Conservation (phyloP, 2,113 vertebrate species). For the Saguinus midas region DNA sequence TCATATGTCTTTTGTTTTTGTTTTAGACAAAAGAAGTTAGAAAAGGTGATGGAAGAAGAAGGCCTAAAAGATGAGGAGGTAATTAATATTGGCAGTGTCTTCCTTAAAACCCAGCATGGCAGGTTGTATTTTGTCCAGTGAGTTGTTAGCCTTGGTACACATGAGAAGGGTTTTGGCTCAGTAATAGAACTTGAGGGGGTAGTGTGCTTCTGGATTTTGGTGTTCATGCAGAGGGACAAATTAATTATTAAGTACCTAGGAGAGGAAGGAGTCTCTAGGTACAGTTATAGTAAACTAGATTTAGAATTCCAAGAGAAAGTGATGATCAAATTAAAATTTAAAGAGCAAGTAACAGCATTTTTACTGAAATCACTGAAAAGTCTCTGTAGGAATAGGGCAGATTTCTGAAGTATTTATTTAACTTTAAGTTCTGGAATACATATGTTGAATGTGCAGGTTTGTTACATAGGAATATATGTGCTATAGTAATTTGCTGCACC, state of each 20-base stretch:
- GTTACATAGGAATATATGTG: too few species aligned
- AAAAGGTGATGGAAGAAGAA: conserved; percentile 99
- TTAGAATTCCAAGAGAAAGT: conserved; percentile 45
- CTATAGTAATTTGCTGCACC: too few species aligned
- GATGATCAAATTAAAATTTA: conserved; percentile 3
- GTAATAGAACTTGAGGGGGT: not conserved
- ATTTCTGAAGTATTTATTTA: conserved; percentile 12
- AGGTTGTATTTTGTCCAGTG: not conserved
- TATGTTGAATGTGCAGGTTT: too few species aligned
- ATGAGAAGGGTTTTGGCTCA: not conserved
- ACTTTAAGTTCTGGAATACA: not conserved
- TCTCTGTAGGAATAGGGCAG: not conserved
- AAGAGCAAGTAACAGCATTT: not conserved
- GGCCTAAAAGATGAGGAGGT: conserved; percentile 98
- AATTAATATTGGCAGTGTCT: conserved; percentile 50
- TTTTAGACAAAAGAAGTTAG: conserved; percentile 95
- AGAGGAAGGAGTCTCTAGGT: not conserved
- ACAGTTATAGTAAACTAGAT: not conserved
- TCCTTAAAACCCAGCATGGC: not conserved
- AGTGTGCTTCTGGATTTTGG: not conserved
- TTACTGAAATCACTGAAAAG: not conserved
- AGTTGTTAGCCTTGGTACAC: not conserved
- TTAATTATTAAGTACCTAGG: conserved; percentile 2
- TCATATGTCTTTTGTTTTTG: conserved; percentile 35
- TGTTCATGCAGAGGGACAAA: not conserved